These are phyloP conservation scores for Drosophila acutilabella DNA, from an alignment of 2,888 invertebrate genomes.

Conservation along the genomic window DNA sequence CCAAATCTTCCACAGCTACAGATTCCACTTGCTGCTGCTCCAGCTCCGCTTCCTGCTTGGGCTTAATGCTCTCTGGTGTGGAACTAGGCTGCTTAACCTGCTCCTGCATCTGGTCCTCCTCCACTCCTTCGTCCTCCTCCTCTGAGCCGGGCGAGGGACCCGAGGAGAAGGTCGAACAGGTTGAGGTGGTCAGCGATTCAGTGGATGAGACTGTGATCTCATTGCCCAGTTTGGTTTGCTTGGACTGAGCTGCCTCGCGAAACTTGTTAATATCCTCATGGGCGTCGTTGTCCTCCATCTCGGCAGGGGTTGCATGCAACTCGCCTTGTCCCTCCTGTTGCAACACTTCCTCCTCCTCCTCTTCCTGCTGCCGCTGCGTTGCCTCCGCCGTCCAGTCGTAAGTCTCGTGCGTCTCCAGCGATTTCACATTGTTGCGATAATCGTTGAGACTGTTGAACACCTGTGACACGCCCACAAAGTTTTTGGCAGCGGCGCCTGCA, in stretches of 20 bases:
- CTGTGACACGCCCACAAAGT: constrained; percentile 87
- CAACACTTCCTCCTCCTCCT: constrained; percentile 55
- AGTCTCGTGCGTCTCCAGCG: constrained; percentile 61
- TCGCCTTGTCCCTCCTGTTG: constrained; percentile 44
- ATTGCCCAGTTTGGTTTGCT: constrained; percentile 38
- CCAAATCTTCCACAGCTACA: constrained; percentile 77
- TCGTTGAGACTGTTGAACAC: constrained; percentile 89
- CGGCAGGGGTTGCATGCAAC: background rate
- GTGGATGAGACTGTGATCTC: constrained; percentile 70
- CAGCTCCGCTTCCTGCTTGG: constrained; percentile 9
- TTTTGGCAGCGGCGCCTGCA: constrained; percentile 67
- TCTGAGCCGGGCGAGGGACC: constrained; percentile 81
- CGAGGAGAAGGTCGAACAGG: constrained; percentile 85
- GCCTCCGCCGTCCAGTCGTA: constrained; percentile 62
- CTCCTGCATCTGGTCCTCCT: background rate
- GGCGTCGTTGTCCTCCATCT: constrained; percentile 32
- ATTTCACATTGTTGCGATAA: constrained; percentile 85
- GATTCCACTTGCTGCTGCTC: constrained; percentile 20
- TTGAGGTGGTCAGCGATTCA: constrained; percentile 84
- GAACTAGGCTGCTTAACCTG: constrained; percentile 67
- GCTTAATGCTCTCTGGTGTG: constrained; percentile 54
- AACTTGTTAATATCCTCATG: constrained; percentile 80
- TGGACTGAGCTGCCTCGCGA: constrained; percentile 59
- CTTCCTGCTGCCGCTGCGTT: constrained; percentile 30
- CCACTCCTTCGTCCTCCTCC: background rate